Evolutionary conservation across 2,797 vertebrate genomes (phyloP), one percentile per base, ranked within the genome.

Genomic region (Amblyopsis hoosieri): DNA sequence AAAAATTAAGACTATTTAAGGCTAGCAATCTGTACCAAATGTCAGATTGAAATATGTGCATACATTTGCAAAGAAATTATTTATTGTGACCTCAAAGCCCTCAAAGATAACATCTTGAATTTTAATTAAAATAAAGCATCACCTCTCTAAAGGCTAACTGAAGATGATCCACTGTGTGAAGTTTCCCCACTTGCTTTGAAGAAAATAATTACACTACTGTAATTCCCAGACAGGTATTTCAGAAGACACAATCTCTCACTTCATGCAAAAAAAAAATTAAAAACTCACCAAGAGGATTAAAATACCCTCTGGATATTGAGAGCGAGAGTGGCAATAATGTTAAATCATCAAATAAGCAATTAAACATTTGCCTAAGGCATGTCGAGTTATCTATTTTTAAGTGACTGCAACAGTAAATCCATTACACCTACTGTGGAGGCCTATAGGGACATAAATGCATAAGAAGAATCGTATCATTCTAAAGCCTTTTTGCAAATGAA

Each of bases 181-280:
- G 31, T 64, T 77, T 67, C 54, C 69, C 7, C 1, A 57, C 54
- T 80, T 72, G 75, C 77, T 79, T 74, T 66, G 63, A 72, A 76
- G 65, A 55, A 55, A 55, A 48, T 48, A 48, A 57, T 82, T 80
- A 29, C 67, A 37, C 31, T 48, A 15, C 63, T 13, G 47, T 49
- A 6, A 49, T 75, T 66, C 60, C 69, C 64, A 67, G 76, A 71
- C 81, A 74, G 69, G 78, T 76, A 70, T 60, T 66, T 19, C 45
- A 57, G n/a, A 47, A 62, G 54, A 70, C 69, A 45, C 52, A 45
- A 65, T 60, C 65, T 74, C 60, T 68, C 19, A 0, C 67, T 8
- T 9, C 9, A 42, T 42, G 37, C 37, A 7, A 42, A 42, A 42
- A 37, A 37, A 42, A 42, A 42, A 8, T 8, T 2, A 9, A 42